Evolutionary conservation across 2,888 invertebrate genomes (phyloP), one percentile per base, ranked within the genome.

Genomic region (Ariolimax columbianus): DNA sequence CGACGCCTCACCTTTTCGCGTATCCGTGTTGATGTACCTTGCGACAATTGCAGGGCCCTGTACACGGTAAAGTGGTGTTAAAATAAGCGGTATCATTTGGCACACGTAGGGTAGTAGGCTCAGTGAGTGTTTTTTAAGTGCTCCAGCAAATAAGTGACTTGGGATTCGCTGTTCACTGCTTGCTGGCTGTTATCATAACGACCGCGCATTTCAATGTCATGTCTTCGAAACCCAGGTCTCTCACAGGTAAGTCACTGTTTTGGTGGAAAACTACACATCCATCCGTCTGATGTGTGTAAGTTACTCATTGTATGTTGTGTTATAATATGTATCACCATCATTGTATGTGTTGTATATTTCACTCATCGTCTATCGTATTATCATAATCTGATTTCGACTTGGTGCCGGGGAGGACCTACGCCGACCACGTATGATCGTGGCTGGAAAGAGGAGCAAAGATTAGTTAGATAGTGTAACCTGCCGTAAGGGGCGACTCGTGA

Each of bases 201-300:
- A 47, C 33, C 75, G 75, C 51, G 75, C 75, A 75, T 75, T 51
- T 51, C 75, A 51, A 33, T 75, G 75, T 75, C 51, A 75, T 75
- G 75, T 75, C 75, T 75, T 51, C 75, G 3, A 30, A 3, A 36
- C 33, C 30, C 75, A 33, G 51, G 51, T 11, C 33, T 75, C 19
- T 33, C 75, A 51, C 30, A 75, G 75, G 75, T 75, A 75, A 36
- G 75, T 51, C 43, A 75, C 11, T 26, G 43, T 47, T 47, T 51
- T 51, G 14, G 75, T 51, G 33, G n/a, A n/a, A n/a, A n/a, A n/a
- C n/a, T n/a, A 30, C 73, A 26, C 19, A 36, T 51, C 30, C 23
- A 51, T 36, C 51, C 51, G 36, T 75, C 9, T 30, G 2, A 14
- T 43, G 43, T n/a, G 2, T 73, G 43, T 73, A 47, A n/a, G n/a